Conservation (phyloP, 2,888 invertebrate species). For the Dioctria linearis region DNA sequence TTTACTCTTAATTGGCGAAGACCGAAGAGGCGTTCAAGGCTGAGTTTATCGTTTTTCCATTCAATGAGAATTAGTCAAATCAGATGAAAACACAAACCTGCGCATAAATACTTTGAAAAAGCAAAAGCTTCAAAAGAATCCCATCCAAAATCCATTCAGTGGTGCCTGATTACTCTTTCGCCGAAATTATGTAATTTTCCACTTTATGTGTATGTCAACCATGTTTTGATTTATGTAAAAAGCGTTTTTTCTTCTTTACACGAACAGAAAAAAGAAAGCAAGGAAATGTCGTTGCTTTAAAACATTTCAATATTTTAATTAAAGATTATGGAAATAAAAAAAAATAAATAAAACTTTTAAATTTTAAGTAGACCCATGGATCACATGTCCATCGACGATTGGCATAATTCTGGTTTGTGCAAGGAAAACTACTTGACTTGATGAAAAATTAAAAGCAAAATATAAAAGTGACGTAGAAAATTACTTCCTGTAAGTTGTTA, state of each 20-base stretch:
- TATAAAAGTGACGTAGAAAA: background rate
- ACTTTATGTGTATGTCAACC: constrained; percentile 2
- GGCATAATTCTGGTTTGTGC: background rate
- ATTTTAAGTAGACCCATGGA: constrained; percentile 4
- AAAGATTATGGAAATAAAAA: background rate
- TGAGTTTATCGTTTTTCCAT: background rate
- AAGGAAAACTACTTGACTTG: background rate
- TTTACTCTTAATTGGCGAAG: constrained; percentile 27
- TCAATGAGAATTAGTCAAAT: constrained; percentile 24
- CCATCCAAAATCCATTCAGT: background rate
- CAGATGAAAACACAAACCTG: constrained; percentile 1
- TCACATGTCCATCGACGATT: background rate
- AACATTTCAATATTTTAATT: constrained; percentile 15
- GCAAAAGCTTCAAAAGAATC: background rate
- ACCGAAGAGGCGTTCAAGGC: constrained; percentile 20
- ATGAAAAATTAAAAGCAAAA: too few relatives aligned
- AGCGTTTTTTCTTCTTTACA: background rate
- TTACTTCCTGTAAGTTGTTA: constrained; percentile 8
- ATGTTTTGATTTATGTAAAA: constrained; percentile 33
- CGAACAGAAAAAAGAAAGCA: background rate
- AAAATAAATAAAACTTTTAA: constrained; percentile 3
- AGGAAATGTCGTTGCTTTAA: constrained; percentile 20
- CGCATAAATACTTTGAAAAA: background rate
- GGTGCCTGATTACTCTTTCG: background rate
- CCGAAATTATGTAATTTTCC: constrained; percentile 24